A percentile compares a stretch with the other conserved stretches of the same genome.
phyloP scores from a whole-genome alignment of 2,797 vertebrate genomes.

The Caiman crocodilus region DNA sequence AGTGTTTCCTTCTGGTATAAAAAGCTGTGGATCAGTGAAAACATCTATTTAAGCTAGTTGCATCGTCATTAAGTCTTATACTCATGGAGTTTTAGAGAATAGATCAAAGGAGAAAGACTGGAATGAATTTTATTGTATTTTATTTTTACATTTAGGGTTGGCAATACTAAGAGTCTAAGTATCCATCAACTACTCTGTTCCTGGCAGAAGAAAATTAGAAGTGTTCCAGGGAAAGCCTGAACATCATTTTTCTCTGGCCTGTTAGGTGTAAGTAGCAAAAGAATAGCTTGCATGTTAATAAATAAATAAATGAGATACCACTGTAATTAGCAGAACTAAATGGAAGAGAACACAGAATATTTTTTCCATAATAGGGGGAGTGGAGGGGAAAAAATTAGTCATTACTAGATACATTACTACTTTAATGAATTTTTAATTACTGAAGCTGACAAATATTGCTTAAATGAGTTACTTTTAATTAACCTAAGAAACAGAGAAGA shows the following conservation, averaged over 20 bases:
- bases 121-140: not conserved
- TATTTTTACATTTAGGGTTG: not conserved
- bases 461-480: slow-evolving; percentile 62
- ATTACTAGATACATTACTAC: not conserved
- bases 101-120: not conserved
- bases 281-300: not conserved
- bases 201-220: not conserved
- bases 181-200: not conserved
- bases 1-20: not conserved
- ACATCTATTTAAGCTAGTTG: not conserved
- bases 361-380: not conserved
- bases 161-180: not conserved
- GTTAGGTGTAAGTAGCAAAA: not conserved
- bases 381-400: rapidly evolving
- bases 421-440: slow-evolving; percentile 40
- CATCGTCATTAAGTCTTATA: not conserved
- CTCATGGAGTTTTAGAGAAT: not conserved
- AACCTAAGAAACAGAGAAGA: slow-evolving; percentile 24
- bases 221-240: not conserved
- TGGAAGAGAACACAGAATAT: not conserved
- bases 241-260: not conserved
- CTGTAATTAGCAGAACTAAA: not conserved
- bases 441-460: slow-evolving; percentile 48
- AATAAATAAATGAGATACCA: not conserved
- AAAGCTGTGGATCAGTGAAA: not conserved